phyloP scores from a whole-genome alignment of 2,113 vertebrate genomes.

The Equus quagga region DNA sequence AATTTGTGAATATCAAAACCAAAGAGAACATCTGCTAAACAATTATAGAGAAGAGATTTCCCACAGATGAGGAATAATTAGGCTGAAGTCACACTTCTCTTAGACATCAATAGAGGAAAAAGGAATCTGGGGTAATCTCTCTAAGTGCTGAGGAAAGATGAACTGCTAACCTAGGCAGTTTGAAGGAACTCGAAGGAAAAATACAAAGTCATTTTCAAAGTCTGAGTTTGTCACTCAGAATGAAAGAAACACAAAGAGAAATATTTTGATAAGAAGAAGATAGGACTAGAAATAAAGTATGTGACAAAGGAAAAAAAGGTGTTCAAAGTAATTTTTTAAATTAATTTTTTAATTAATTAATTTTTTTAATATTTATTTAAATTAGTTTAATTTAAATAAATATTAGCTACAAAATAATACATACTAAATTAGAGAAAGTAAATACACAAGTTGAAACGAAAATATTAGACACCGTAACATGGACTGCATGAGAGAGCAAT shows the following conservation, averaged over 20 bases:
- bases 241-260: not conserved
- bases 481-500: not conserved
- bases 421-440: not conserved
- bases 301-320: not conserved
- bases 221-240: not conserved
- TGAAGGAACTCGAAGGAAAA: not conserved
- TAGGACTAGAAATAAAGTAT: not conserved
- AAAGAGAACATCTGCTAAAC: not conserved
- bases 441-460: not conserved
- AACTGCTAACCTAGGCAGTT: not conserved
- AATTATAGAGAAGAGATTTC: not conserved
- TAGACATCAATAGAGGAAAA: not conserved
- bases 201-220: not conserved
- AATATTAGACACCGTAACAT: not conserved
- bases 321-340: not conserved
- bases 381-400: not conserved
- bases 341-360: too few relatives aligned
- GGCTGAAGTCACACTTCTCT: not conserved
- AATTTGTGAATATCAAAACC: constrained; percentile 8
- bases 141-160: not conserved
- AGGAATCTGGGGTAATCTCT: not conserved
- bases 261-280: not conserved
- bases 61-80: not conserved
- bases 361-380: too few relatives aligned
- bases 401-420: not conserved